These are phyloP conservation scores for Drosophila flavopinicola DNA, from an alignment of 2,888 invertebrate species.

Conservation along the genomic window DNA sequence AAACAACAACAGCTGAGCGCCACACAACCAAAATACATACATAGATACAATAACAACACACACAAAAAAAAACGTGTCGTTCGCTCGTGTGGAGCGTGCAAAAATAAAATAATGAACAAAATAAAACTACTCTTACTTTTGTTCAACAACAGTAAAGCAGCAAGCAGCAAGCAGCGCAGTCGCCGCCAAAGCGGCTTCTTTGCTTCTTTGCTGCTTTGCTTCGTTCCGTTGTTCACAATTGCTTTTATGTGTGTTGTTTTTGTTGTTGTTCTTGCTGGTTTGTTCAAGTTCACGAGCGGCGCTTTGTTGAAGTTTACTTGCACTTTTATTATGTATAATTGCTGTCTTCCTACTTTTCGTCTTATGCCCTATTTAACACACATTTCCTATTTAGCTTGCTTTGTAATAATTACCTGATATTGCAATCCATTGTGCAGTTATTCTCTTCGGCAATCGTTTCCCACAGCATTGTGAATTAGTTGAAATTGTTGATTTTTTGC, in stretches of 20 bases:
- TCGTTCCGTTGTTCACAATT: constrained; percentile 54
- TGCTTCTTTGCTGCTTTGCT: constrained; percentile 26
- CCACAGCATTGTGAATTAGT: constrained; percentile 82
- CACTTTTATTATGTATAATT: constrained; percentile 49
- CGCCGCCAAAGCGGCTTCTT: constrained; percentile 41
- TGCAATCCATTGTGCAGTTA: constrained; percentile 82
- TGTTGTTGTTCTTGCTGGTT: constrained; percentile 22
- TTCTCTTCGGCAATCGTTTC: constrained; percentile 83
- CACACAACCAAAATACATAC: too few relatives aligned
- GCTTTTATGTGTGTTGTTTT: constrained; percentile 23
- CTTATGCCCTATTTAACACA: constrained; percentile 24
- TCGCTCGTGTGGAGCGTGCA: constrained; percentile 70
- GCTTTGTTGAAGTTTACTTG: constrained; percentile 50
- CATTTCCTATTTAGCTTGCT: constrained; percentile 25
- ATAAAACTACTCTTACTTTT: constrained; percentile 70
- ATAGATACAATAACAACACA: too few relatives aligned
- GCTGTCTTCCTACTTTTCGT: constrained; percentile 2
- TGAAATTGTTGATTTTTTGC: constrained; percentile 9
- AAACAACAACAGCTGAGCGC: constrained; percentile 74
- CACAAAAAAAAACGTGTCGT: constrained; percentile 60
- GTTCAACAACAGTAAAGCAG: constrained; percentile 53
- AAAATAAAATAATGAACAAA: constrained; percentile 44
- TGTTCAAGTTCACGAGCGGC: constrained; percentile 55
- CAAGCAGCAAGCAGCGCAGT: constrained; percentile 36
- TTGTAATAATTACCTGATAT: constrained; percentile 82